phyloP scores from a whole-genome alignment of 1,140 invertebrate species.

The Hydropsyche tenuis region DNA sequence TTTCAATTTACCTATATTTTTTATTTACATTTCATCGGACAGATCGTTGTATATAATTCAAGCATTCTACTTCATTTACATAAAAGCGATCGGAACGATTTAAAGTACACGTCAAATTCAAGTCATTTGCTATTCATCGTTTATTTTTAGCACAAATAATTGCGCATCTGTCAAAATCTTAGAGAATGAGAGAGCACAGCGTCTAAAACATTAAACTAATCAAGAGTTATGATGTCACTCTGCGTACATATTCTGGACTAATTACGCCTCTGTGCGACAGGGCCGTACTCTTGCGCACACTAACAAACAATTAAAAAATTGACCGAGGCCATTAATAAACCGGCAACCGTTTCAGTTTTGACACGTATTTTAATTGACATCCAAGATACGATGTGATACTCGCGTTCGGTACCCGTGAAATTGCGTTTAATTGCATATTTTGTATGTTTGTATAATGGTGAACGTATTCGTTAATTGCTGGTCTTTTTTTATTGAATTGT shows the following conservation, averaged over 20 bases:
- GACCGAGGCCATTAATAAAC: slow-evolving; percentile 28
- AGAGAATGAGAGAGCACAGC: too few relatives aligned
- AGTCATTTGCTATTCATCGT: too few relatives aligned
- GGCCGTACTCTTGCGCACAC: neutral
- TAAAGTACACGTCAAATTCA: too few relatives aligned
- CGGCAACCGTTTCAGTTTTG: slow-evolving; percentile 20
- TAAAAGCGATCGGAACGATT: too few relatives aligned
- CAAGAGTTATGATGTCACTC: slow-evolving; percentile 31
- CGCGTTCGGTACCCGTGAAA: neutral
- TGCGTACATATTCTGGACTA: neutral
- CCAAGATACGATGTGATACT: neutral
- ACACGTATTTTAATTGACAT: slow-evolving; percentile 34
- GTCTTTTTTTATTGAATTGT: neutral
- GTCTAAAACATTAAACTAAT: slow-evolving; percentile 23
- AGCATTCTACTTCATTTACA: too few relatives aligned
- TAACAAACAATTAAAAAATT: slow-evolving; percentile 37
- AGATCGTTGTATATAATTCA: too few relatives aligned
- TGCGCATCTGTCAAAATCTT: too few relatives aligned
- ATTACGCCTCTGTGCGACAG: slow-evolving; percentile 3
- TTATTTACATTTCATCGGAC: too few relatives aligned
- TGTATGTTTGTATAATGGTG: neutral
- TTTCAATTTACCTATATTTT: too few relatives aligned
- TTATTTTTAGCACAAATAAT: too few relatives aligned
- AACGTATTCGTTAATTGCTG: neutral
- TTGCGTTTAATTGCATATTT: slow-evolving; percentile 5